Conservation (phyloP, 1,140 invertebrate species). For the Bombyx mori region DNA sequence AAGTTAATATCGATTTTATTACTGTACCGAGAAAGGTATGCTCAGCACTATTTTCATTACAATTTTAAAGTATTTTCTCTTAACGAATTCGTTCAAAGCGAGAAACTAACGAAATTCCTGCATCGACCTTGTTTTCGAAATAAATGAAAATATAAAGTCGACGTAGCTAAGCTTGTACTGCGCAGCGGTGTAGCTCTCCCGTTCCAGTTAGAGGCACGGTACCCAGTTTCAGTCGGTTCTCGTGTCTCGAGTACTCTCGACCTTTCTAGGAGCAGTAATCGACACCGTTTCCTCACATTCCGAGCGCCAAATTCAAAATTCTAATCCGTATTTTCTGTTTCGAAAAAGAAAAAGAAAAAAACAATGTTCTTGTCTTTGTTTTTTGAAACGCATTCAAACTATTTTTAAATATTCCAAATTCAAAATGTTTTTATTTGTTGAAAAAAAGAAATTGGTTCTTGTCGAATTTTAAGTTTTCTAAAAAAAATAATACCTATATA, state of each 20-base stretch:
- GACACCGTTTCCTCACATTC: conserved; percentile 18
- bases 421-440: conserved; percentile 2
- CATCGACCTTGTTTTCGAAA: conserved; percentile 27
- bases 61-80: background rate
- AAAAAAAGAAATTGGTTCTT: conserved; percentile 9
- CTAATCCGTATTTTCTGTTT: conserved; percentile 5
- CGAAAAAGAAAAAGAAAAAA: conserved; percentile 3
- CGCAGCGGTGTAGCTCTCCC: conserved; percentile 37
- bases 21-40: too few relatives aligned
- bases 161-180: conserved; percentile 36
- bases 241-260: conserved; percentile 44
- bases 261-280: conserved; percentile 29
- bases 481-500: conserved; percentile 10
- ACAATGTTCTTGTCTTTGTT: too few relatives aligned
- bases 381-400: background rate
- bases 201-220: conserved; percentile 23
- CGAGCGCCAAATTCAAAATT: conserved; percentile 8
- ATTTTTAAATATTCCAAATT: background rate
- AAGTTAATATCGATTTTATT: too few relatives aligned
- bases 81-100: background rate
- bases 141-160: conserved; percentile 31
- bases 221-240: conserved; percentile 39
- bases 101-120: conserved; percentile 15
- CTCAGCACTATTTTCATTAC: background rate
- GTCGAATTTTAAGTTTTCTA: conserved; percentile 6